Evolutionary conservation across 2,797 vertebrate species (phyloP).

Genomic region (Acrocephalus scirpaceus): DNA sequence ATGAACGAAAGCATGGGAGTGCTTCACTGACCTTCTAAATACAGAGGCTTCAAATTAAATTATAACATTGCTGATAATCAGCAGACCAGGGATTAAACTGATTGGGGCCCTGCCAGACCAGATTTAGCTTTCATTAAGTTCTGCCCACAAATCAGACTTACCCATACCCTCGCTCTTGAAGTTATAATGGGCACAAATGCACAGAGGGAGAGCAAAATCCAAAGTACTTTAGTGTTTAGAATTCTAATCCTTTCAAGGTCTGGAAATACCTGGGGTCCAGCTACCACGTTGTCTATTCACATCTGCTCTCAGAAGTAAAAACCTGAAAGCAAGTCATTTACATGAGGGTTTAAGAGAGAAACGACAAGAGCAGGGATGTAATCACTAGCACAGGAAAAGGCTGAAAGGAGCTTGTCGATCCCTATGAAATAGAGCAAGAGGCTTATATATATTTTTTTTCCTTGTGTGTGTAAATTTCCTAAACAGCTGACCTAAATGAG

Average conservation of each 20-base stretch:
- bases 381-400: constrained; percentile 2
- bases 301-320: constrained; percentile 20
- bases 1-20: not conserved
- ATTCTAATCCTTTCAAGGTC: constrained; percentile 50
- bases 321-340: constrained; percentile 54
- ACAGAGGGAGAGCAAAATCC: constrained; percentile 33
- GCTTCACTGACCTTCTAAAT: constrained; percentile 45
- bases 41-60: constrained; percentile 68
- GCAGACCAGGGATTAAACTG: constrained; percentile 64
- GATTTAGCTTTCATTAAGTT: constrained; percentile 64
- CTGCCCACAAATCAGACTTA: constrained; percentile 47
- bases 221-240: constrained; percentile 36
- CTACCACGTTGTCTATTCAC: not conserved
- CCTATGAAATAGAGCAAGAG: constrained; percentile 55
- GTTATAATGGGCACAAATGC: not conserved
- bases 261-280: constrained; percentile 39
- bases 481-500: constrained; percentile 75
- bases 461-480: constrained; percentile 69
- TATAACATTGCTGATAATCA: constrained; percentile 67
- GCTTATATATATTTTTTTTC: constrained; percentile 46
- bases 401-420: constrained; percentile 42
- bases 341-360: constrained; percentile 49
- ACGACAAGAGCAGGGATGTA: not conserved
- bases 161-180: not conserved
- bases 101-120: constrained; percentile 53